These are phyloP conservation scores for Nerophis ophidion DNA, from an alignment of 2,113 vertebrate genomes.

Conservation along the genomic window DNA sequence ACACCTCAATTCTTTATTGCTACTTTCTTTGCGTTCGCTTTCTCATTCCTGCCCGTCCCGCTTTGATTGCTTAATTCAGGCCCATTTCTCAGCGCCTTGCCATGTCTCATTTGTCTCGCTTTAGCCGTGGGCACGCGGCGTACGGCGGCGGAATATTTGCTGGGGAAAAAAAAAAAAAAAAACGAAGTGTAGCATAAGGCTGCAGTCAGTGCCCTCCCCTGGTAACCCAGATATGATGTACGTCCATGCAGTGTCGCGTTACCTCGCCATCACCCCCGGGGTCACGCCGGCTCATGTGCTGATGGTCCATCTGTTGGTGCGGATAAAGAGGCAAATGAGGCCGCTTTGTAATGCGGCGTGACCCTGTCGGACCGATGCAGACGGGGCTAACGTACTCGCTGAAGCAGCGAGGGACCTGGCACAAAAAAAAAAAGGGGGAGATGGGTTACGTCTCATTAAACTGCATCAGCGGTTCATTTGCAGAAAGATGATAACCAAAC, in stretches of 20 bases:
- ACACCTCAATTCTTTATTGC: slow-evolving; percentile 20
- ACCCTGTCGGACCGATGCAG: slow-evolving; percentile 52
- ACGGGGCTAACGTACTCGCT: slow-evolving; percentile 39
- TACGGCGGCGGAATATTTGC: slow-evolving; percentile 43
- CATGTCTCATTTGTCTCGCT: slow-evolving; percentile 55
- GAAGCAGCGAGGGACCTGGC: slow-evolving; percentile 47
- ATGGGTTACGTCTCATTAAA: slow-evolving; percentile 61
- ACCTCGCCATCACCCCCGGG: slow-evolving; percentile 60
- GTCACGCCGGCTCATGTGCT: slow-evolving; percentile 53
- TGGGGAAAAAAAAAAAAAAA: slow-evolving; percentile 36
- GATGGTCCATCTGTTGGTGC: slow-evolving; percentile 66
- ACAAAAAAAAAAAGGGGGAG: slow-evolving; percentile 43
- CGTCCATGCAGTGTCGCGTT: slow-evolving; percentile 53
- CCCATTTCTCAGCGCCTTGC: slow-evolving; percentile 41
- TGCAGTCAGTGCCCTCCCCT: slow-evolving; percentile 37
- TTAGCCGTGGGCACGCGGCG: slow-evolving; percentile 37
- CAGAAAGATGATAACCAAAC: slow-evolving; percentile 56
- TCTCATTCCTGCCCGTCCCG: slow-evolving; percentile 9
- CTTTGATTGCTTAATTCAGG: slow-evolving; percentile 32
- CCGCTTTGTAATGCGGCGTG: slow-evolving; percentile 57
- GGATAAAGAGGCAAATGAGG: slow-evolving; percentile 66
- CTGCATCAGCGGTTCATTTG: slow-evolving; percentile 64
- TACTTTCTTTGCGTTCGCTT: slow-evolving; percentile 3
- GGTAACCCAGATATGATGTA: slow-evolving; percentile 65
- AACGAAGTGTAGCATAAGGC: slow-evolving; percentile 60